A percentile compares a stretch with the other conserved stretches of the same genome.
Evolutionary conservation across 2,888 invertebrate genomes (phyloP).

Genomic region (Beris morrisii): DNA sequence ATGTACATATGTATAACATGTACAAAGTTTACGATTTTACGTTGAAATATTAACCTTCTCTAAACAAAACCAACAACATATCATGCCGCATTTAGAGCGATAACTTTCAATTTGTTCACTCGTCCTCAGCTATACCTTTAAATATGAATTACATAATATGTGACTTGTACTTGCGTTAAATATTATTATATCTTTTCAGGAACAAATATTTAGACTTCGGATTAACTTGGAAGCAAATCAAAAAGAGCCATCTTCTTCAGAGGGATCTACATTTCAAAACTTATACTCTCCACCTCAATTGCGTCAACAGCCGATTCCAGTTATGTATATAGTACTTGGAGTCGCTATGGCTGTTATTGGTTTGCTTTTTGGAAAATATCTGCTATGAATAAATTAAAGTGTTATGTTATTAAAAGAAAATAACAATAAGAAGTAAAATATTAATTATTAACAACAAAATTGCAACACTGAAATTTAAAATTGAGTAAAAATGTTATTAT

Average conservation of each 20-base stretch:
- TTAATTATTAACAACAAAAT: conserved; percentile 39
- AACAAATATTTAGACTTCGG: conserved; percentile 67
- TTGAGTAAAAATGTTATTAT: no score
- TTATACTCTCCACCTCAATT: conserved; percentile 63
- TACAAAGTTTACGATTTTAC: no score
- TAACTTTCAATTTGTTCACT: no score
- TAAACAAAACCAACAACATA: no score
- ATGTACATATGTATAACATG: no score
- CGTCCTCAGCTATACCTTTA: no score
- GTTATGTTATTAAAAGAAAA: conserved; percentile 22
- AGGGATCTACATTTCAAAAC: conserved; percentile 47
- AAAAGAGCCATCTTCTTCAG: conserved; percentile 44
- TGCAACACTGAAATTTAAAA: conserved; percentile 28
- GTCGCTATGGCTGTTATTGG: conserved; percentile 72
- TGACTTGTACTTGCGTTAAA: not conserved
- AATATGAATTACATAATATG: no score
- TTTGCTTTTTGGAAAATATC: conserved; percentile 77
- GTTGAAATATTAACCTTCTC: no score
- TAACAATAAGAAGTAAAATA: no score
- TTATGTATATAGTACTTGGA: conserved; percentile 68
- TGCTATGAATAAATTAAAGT: conserved; percentile 67
- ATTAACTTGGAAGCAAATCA: conserved; percentile 53
- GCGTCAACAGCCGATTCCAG: conserved; percentile 61
- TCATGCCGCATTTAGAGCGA: no score
- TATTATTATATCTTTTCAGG: conserved; percentile 53